Conservation (phyloP, 2,888 invertebrate species). For the Mesorhabditis spiculigera region DNA sequence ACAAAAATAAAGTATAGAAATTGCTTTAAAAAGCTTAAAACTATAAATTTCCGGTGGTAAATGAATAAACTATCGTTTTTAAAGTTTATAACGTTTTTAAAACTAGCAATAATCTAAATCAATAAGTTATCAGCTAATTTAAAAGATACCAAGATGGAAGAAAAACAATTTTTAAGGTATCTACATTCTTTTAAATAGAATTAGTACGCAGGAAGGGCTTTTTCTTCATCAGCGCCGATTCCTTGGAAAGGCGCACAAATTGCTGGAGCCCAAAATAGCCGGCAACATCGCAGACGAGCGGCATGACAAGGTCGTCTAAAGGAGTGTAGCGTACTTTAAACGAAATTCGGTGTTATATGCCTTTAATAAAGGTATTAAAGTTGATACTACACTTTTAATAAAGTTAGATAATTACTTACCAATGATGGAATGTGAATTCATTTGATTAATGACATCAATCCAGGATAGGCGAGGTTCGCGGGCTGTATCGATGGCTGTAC, state of each 20-base stretch:
- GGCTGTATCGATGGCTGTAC: conserved; percentile 2
- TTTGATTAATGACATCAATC: conserved; percentile 3
- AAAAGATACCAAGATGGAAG: neutral
- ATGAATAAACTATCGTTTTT: no score
- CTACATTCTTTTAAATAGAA: neutral
- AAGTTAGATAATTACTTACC: neutral
- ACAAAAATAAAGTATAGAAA: no score
- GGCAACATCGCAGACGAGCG: neutral
- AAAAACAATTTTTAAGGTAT: neutral
- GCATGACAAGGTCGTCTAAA: conserved; percentile 4
- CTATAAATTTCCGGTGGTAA: no score
- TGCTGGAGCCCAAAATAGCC: neutral
- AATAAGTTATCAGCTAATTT: no score
- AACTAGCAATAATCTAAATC: no score
- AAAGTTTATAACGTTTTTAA: no score
- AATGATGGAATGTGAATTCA: neutral
- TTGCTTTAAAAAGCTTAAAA: no score
- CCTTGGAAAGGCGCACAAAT: neutral
- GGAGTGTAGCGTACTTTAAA: neutral
- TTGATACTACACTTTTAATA: no score
- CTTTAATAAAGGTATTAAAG: neutral
- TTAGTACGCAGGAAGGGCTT: neutral
- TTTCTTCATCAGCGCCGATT: neutral
- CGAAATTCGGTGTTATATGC: neutral
- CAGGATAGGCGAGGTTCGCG: neutral